These are phyloP conservation scores for Pheosia tremula DNA, from an alignment of 2,888 invertebrate species.

Conservation along the genomic window DNA sequence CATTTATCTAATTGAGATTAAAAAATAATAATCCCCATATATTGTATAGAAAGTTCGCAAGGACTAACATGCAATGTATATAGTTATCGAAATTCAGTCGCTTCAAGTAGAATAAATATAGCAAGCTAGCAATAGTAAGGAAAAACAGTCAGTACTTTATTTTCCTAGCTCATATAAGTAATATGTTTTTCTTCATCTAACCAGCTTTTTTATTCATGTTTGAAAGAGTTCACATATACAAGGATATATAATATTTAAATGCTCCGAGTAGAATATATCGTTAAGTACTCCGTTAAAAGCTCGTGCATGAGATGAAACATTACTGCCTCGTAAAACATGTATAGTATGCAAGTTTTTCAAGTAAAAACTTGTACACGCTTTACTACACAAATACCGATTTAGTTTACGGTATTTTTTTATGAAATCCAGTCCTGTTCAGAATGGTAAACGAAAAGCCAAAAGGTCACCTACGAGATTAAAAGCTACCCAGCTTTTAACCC, in stretches of 20 bases:
- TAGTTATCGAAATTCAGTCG: too few relatives aligned
- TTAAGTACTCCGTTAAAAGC: neutral
- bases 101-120: too few relatives aligned
- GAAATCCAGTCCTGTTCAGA: too few relatives aligned
- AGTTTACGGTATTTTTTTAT: too few relatives aligned
- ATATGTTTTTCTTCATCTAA: slow-evolving; percentile 6
- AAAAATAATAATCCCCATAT: too few relatives aligned
- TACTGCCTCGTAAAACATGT: neutral
- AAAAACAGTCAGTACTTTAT: neutral
- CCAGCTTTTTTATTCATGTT: neutral
- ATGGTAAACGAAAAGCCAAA: too few relatives aligned
- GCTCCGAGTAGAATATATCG: slow-evolving; percentile 4
- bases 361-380: neutral
- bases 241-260: neutral
- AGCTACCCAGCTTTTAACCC: too few relatives aligned
- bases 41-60: too few relatives aligned
- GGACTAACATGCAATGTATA: too few relatives aligned
- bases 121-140: too few relatives aligned
- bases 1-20: too few relatives aligned
- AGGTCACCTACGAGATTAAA: too few relatives aligned
- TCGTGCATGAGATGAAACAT: neutral
- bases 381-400: neutral
- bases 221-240: neutral
- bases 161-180: slow-evolving; percentile 14
- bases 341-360: neutral